Evolutionary conservation across 2,113 vertebrate genomes (phyloP).

Genomic region (Progne subis): DNA sequence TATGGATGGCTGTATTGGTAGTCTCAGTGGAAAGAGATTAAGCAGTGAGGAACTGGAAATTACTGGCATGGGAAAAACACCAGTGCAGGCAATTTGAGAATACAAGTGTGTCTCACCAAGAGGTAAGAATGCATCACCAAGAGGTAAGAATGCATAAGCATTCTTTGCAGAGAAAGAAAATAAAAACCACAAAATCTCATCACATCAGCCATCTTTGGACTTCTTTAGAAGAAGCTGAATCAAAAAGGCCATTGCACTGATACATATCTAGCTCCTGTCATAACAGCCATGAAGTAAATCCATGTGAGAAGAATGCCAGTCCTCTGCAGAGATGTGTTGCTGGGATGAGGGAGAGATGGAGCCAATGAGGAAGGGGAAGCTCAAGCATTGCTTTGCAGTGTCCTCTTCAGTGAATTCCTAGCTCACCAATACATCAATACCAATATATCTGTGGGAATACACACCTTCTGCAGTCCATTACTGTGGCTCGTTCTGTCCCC

Average conservation of each 20-base stretch:
- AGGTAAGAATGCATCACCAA: background rate
- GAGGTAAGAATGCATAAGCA: background rate
- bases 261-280: background rate
- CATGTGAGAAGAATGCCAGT: background rate
- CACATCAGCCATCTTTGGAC: background rate
- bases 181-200: background rate
- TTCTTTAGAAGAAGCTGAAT: background rate
- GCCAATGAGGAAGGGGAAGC: background rate
- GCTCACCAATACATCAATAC: background rate
- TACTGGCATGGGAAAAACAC: background rate
- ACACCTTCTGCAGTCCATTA: rapidly evolving
- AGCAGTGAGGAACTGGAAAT: background rate
- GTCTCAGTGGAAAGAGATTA: background rate
- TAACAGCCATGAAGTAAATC: background rate
- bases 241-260: background rate
- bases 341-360: background rate
- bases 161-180: background rate
- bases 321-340: background rate
- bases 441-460: background rate
- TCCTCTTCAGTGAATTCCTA: background rate
- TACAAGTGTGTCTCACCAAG: background rate
- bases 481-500: too few species aligned
- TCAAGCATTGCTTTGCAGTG: background rate
- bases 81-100: background rate
- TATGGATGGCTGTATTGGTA: background rate